Percentiles rank a stretch among this genome's conserved stretches.
Conservation (phyloP, 2,888 invertebrate genomes). For the Volucella bombylans region DNA sequence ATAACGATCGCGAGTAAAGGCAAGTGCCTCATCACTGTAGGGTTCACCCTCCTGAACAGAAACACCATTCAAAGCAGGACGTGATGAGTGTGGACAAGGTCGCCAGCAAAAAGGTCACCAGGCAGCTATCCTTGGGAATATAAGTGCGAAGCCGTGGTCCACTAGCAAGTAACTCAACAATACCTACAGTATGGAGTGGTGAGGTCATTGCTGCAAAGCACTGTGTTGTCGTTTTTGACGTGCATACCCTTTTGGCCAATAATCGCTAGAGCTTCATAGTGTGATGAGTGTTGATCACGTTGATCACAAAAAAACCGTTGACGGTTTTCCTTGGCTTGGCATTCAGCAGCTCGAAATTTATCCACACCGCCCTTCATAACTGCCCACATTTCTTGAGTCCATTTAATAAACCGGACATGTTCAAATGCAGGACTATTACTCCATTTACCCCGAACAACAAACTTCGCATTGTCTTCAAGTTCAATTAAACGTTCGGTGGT, state of each 20-base stretch:
- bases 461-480: constrained; percentile 94
- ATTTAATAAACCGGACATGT: constrained; percentile 93
- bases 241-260: constrained; percentile 90
- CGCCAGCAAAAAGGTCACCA: constrained; percentile 93
- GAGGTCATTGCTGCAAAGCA: constrained; percentile 94
- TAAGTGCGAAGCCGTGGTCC: constrained; percentile 96
- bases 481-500: constrained; percentile 90
- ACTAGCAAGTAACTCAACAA: constrained; percentile 98
- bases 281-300: constrained; percentile 96
- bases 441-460: constrained; percentile 94
- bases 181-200: constrained; percentile 92
- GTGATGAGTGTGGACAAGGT: constrained; percentile 92
- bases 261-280: constrained; percentile 95
- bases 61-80: constrained; percentile 87
- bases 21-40: constrained; percentile 95
- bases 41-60: constrained; percentile 91
- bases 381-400: constrained; percentile 95
- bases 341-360: constrained; percentile 92
- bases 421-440: constrained; percentile 84
- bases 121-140: constrained; percentile 96
- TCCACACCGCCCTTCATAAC: constrained; percentile 86
- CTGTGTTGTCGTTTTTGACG: constrained; percentile 92
- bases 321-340: constrained; percentile 92
- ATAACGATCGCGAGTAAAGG: constrained; percentile 93
- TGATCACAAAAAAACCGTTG: constrained; percentile 90